A percentile compares a stretch with the other conserved stretches of the same genome.
Conservation (phyloP, 2,113 vertebrate genomes). For the Hippocampus comes region DNA sequence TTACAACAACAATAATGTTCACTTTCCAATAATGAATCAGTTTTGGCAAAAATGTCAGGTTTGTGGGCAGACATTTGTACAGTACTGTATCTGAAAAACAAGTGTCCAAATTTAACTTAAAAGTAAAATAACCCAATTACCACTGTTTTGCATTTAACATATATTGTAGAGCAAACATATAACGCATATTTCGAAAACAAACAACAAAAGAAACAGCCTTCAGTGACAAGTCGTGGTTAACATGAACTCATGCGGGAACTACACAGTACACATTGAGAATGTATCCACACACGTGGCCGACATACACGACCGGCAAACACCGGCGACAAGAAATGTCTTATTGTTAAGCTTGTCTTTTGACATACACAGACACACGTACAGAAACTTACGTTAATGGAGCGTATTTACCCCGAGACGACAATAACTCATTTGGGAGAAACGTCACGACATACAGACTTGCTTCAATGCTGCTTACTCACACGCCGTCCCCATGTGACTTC, state of each 20-base stretch:
- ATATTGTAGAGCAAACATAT: not conserved
- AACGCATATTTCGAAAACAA: not conserved
- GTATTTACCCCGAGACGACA: not conserved
- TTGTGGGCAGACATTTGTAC: too few relatives aligned
- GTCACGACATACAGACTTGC: slow-evolving; percentile 3
- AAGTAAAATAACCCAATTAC: not conserved
- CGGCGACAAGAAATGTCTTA: not conserved
- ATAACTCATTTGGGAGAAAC: not conserved
- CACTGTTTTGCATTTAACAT: not conserved
- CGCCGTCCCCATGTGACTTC: slow-evolving; percentile 53
- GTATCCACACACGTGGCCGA: slow-evolving; percentile 55
- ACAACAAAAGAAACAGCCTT: not conserved
- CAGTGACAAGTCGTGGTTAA: not conserved
- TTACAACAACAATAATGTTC: not conserved
- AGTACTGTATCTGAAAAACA: not conserved
- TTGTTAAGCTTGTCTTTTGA: accelerated
- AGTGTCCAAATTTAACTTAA: not conserved
- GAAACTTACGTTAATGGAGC: slow-evolving; percentile 32
- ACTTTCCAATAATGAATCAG: too few relatives aligned
- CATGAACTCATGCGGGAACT: not conserved
- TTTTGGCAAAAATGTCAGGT: too few relatives aligned
- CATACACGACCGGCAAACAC: slow-evolving; percentile 7
- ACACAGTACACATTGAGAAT: not conserved
- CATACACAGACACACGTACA: accelerated
- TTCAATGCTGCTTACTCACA: slow-evolving; percentile 6